A percentile compares a stretch with the other conserved stretches of the same genome.
Evolutionary conservation across 2,888 invertebrate genomes (phyloP).

Genomic region (Orchesellides sinensis): DNA sequence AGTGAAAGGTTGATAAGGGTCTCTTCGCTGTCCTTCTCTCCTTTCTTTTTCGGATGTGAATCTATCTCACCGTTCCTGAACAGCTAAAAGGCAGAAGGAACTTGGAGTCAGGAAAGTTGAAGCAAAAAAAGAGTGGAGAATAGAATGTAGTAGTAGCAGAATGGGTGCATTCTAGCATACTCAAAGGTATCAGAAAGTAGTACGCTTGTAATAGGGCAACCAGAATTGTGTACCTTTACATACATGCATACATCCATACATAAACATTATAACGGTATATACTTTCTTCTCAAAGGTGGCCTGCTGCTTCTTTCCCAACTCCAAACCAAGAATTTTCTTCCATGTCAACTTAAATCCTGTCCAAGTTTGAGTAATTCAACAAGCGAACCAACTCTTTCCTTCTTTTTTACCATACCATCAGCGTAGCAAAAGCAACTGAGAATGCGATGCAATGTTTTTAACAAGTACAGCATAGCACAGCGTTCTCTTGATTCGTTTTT

Average conservation of each 20-base stretch:
- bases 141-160: conserved; percentile 4
- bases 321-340: conserved; percentile 48
- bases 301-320: conserved; percentile 52
- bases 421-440: neutral
- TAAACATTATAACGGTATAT: too few species aligned
- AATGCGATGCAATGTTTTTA: neutral
- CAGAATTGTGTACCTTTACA: neutral
- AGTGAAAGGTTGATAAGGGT: conserved; percentile 67
- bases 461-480: neutral
- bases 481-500: neutral
- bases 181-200: neutral
- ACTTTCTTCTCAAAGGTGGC: conserved; percentile 33
- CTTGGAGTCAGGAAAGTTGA: conserved; percentile 16
- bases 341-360: conserved; percentile 67
- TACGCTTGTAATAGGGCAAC: neutral
- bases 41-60: conserved; percentile 19
- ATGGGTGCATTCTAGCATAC: conserved; percentile 8
- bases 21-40: conserved; percentile 31
- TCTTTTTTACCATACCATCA: conserved; percentile 20
- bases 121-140: neutral
- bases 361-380: conserved; percentile 69
- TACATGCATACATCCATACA: too few species aligned
- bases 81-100: neutral
- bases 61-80: conserved; percentile 20
- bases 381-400: conserved; percentile 55